Percentiles rank a stretch among this genome's conserved stretches.
Evolutionary conservation across 2,888 invertebrate species (phyloP).

Genomic region (Bembecia ichneumoniformis): DNA sequence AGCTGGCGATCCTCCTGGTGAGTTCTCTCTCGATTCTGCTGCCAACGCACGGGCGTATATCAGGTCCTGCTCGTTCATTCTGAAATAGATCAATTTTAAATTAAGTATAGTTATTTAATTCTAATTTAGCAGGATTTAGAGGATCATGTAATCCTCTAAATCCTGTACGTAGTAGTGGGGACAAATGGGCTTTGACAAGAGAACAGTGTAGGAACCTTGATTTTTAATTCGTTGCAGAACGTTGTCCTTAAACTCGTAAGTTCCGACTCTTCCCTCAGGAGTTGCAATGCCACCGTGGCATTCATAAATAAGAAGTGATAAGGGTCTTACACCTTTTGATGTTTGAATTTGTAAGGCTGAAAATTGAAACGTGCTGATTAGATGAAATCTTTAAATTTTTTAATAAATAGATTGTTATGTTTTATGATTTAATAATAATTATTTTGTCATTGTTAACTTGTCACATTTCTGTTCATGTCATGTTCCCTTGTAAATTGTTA

Average conservation of each 20-base stretch:
- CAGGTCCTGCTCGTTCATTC: conserved; percentile 78
- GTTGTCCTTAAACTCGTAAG: conserved; percentile 93
- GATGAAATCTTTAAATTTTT: neutral
- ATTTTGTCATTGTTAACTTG: no score
- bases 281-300: conserved; percentile 98
- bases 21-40: conserved; percentile 69
- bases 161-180: no score
- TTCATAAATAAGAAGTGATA: conserved; percentile 94
- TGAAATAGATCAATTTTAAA: conserved; percentile 9
- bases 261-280: conserved; percentile 88
- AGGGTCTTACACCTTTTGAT: conserved; percentile 81
- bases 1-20: conserved; percentile 73
- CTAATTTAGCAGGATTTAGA: no score
- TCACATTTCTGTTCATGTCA: no score
- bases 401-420: neutral
- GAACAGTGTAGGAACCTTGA: conserved; percentile 73
- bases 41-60: conserved; percentile 81
- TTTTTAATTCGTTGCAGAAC: conserved; percentile 91
- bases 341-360: conserved; percentile 84
- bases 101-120: no score
- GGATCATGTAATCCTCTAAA: no score
- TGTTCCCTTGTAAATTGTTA: no score
- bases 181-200: conserved; percentile 5
- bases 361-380: conserved; percentile 13
- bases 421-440: no score